Evolutionary conservation across 2,113 vertebrate genomes (phyloP).

Genomic region (Mormoops blainvillei): DNA sequence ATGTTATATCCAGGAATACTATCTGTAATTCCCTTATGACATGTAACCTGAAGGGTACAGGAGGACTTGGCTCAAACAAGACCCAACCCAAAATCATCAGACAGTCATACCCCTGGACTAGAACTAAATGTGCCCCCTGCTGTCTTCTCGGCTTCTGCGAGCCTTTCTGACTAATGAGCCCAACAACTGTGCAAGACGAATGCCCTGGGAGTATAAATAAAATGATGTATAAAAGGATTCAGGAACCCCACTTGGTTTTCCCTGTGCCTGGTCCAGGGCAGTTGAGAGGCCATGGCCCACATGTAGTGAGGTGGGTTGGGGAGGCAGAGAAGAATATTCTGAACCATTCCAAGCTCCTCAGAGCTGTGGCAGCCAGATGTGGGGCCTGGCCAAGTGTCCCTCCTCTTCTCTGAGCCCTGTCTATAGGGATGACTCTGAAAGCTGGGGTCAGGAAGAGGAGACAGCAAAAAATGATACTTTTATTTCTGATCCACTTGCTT

Average conservation of each 20-base stretch:
- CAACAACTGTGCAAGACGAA: not conserved
- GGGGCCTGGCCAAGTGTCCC: not conserved
- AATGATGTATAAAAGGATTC: too few species aligned
- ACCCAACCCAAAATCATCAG: not conserved
- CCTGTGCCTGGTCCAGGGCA: not conserved
- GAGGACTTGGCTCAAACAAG: not conserved
- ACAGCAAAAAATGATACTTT: not conserved
- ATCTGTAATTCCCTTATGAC: not conserved
- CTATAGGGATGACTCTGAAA: not conserved
- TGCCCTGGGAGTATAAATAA: not conserved
- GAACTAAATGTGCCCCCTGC: not conserved
- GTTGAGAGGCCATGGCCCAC: not conserved
- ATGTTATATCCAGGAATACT: not conserved
- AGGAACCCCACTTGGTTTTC: not conserved
- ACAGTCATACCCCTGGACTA: not conserved
- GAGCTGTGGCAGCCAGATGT: slow-evolving; percentile 43
- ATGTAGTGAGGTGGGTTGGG: not conserved
- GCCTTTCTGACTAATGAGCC: not conserved
- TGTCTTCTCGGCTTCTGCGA: not conserved
- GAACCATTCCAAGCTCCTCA: not conserved
- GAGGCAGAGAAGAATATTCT: not conserved
- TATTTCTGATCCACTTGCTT: not conserved
- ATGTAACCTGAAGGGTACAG: not conserved
- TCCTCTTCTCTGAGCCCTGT: not conserved
- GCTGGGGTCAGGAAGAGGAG: not conserved